Percentiles rank a stretch among this genome's conserved stretches.
Evolutionary conservation across 1,140 invertebrate genomes (phyloP).

Genomic region (Tribolium madens): DNA sequence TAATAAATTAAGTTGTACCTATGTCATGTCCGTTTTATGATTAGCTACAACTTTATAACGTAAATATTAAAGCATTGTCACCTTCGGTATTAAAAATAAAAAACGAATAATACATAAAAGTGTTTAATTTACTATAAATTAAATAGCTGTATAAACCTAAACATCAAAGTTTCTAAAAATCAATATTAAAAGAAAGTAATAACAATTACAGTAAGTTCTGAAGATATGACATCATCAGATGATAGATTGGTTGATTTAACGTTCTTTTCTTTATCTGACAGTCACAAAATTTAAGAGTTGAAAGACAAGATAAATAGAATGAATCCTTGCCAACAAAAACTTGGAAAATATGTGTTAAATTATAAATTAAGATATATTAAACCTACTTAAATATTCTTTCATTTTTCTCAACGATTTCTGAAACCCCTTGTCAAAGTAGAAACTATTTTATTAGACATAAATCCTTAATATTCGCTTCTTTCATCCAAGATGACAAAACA

Average conservation of each 20-base stretch:
- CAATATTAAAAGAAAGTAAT: background rate
- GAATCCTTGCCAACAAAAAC: constrained; percentile 11
- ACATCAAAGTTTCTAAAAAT: background rate
- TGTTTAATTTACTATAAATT: background rate
- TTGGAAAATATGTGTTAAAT: constrained; percentile 12
- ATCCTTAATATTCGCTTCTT: background rate
- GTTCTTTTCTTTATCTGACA: constrained; percentile 6
- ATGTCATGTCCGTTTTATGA: background rate
- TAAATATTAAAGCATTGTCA: background rate
- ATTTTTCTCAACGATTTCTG: background rate
- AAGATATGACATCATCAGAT: constrained; percentile 7
- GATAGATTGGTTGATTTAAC: constrained; percentile 27
- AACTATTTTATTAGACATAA: background rate
- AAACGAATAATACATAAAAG: too few species aligned
- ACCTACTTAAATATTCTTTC: background rate
- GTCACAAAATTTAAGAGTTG: constrained; percentile 24
- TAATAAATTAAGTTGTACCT: background rate
- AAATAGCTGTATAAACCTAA: background rate
- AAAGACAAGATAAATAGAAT: constrained; percentile 23
- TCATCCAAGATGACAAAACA: background rate
- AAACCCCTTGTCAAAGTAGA: background rate
- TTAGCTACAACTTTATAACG: background rate
- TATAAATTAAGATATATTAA: constrained; percentile 7
- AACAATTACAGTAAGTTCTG: background rate
- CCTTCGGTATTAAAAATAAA: background rate